Evolutionary conservation across 1,140 invertebrate genomes (phyloP), one percentile per base, ranked within the genome.

Genomic region (Periplaneta americana): DNA sequence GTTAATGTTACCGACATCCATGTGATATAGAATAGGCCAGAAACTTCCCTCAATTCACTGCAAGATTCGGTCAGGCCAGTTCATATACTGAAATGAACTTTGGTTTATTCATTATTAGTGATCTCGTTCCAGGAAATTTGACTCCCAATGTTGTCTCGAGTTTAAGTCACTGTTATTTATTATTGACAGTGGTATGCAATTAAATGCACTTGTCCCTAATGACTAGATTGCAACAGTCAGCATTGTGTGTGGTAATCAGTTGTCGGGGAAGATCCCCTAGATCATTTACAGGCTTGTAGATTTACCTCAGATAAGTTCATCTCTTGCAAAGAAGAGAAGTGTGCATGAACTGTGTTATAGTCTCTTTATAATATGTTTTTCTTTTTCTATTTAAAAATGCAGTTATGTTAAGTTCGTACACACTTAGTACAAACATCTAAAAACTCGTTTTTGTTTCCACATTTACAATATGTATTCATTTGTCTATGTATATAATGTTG

Each of bases 311-410:
- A 17, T 15, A 48, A 66, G 22, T n/a, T 28, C 48, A 1, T 2
- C 10, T 66, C 22, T 66, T 66, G 48, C 28, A 66, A 3, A 66
- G 6, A 39, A 31, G 34, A 78, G 36, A 78, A 78, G 76, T 78
- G 35, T 39, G 76, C 76, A 78, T 78, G 76, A n/a, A 78, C 76
- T 39, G n/a, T 66, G 22, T 9, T 66, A 66, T n/a, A 66, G 0
- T 66, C n/a, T n/a, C n/a, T n/a, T n/a, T n/a, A n/a, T n/a, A n/a
- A 66, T n/a, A 28, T 1, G 28, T 34, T 78, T 78, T 28, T 35
- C 76, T 78, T 13, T 6, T 78, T 36, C 36, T 78, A 36, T 36
- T 78, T 78, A 78, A 78, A 77, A 78, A 78, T 36, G 76, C 28
- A 78, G 37, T 78, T 34, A 78, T 28, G 35, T 78, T 39, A 39